Evolutionary conservation across 1,140 invertebrate species (phyloP), one percentile per base, ranked within the genome.

Genomic region (Drosophila arawakana): DNA sequence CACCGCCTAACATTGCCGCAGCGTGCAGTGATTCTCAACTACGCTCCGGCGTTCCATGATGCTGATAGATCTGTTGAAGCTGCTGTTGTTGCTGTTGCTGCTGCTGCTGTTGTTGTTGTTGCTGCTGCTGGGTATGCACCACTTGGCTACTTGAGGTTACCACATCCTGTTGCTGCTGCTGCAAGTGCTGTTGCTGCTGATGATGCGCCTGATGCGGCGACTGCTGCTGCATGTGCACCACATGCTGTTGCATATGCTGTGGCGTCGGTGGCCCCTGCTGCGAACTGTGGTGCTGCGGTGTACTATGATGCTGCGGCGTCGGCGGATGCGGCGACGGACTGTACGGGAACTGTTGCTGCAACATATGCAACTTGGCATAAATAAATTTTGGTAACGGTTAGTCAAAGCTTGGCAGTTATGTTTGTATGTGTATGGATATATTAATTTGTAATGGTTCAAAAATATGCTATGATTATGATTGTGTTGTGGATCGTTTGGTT

Each of bases 21-120:
- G 82, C 84, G 73, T 91, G 90, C 74, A 91, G 90, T 92, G 91
- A 92, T 90, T 92, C 89, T 92, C 91, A 92, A 92, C 91, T 92
- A 76, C 91, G 91, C 82, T 92, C 91, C 37, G 91, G 91, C 77
- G 91, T 92, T 61, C 89, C 91, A 68, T 92, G 91, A 76, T 92
- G 91, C 76, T 92, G 91, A 89, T 92, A 92, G 55, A 92, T 92
- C 71, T 92, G 91, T 72, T 92, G 91, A 76, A 92, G 84, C 80
- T 92, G 91, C 70, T 91, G 91, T 62, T 86, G 88, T 55, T 81
- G 76, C 9, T 77, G 74, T 9, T 76, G 74, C 6, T 78, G 76
- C 18, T 86, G 86, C 49, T 90, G 76, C 18, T 86, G 86, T 46
- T 90, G 84, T 30, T 74, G 80, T 9, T 76, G 74, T 8, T 78